Evolutionary conservation across 2,797 vertebrate species (phyloP).

Genomic region (Xyrichtys novacula): DNA sequence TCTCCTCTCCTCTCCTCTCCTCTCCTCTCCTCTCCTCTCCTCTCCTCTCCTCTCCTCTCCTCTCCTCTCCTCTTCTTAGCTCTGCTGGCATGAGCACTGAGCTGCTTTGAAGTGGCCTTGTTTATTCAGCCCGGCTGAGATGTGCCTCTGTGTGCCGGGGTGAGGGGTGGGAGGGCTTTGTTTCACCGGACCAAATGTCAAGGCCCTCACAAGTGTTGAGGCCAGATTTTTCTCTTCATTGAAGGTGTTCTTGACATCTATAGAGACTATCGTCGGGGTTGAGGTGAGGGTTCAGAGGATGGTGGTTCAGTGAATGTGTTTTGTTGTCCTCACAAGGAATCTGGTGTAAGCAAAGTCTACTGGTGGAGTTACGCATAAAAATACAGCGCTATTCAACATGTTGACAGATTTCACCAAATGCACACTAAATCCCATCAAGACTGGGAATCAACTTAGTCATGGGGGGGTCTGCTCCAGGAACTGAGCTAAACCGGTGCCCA

Average conservation of each 20-base stretch:
- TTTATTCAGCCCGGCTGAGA: constrained; percentile 61
- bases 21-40: no score
- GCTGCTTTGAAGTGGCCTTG: constrained; percentile 70
- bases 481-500: no score
- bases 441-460: no score
- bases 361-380: neutral
- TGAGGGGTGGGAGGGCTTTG: constrained; percentile 41
- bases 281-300: neutral
- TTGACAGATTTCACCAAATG: neutral
- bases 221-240: constrained; percentile 52
- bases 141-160: constrained; percentile 31
- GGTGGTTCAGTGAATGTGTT: neutral
- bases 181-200: constrained; percentile 54
- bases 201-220: constrained; percentile 42
- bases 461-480: no score
- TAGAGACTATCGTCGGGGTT: neutral
- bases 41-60: no score
- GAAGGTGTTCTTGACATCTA: constrained; percentile 16
- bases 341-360: neutral
- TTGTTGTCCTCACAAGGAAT: constrained; percentile 1
- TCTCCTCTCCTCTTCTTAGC: constrained; percentile 37
- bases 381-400: neutral
- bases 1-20: constrained; percentile 61
- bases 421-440: neutral
- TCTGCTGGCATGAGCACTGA: constrained; percentile 68